Percentiles rank a stretch among this genome's conserved stretches.
These are phyloP conservation scores for Lipotes vexillifer DNA, from an alignment of 2,113 vertebrate species.

Conservation along the genomic window DNA sequence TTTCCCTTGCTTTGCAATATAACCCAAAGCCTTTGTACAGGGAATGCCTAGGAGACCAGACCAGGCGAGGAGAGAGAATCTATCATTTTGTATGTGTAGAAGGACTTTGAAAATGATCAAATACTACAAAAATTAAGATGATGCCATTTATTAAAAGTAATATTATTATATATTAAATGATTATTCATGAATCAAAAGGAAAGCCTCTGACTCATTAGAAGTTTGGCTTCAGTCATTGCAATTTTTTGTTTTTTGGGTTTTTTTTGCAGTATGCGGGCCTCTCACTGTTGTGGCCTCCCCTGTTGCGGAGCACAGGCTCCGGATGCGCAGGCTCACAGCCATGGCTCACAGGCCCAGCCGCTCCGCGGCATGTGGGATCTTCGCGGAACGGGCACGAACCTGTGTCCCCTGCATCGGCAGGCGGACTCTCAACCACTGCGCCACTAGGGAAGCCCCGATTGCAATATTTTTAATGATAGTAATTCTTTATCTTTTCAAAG, in stretches of 20 bases:
- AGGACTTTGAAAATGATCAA: not conserved
- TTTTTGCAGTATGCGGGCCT: no score
- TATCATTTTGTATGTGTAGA: not conserved
- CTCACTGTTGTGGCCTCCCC: no score
- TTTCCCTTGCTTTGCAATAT: not conserved
- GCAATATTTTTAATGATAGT: not conserved
- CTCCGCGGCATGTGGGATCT: no score
- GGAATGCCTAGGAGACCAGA: not conserved
- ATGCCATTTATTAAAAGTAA: not conserved
- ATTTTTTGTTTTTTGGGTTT: not conserved
- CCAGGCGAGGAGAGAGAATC: not conserved
- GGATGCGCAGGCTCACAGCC: no score
- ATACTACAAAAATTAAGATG: not conserved
- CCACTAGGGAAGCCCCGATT: not conserved
- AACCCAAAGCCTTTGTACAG: not conserved
- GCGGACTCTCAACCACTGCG: no score
- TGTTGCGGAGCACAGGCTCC: no score
- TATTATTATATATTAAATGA: not conserved
- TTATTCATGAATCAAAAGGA: not conserved
- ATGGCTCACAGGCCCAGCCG: no score
- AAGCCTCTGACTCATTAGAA: not conserved
- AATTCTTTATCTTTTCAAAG: not conserved
- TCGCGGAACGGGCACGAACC: no score
- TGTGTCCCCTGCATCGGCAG: no score
- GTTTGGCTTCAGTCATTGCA: not conserved